Percentiles rank a stretch among this genome's conserved stretches.
Evolutionary conservation across 2,797 vertebrate genomes (phyloP).

Genomic region (Ptychadena robeensis): DNA sequence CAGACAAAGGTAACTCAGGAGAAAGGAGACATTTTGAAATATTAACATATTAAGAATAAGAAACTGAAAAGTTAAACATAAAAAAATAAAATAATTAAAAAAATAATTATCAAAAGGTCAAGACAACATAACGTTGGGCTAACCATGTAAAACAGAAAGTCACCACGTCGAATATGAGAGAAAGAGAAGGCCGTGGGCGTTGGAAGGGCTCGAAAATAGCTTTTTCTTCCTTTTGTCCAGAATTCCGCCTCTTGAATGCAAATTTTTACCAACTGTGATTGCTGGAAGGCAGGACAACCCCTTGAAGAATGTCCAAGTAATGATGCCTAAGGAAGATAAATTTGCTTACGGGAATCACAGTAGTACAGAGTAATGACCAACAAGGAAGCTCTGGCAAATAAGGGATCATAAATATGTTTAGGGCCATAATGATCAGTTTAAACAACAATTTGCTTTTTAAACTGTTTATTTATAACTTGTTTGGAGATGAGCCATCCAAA

Average conservation of each 20-base stretch:
- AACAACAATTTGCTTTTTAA: constrained; percentile 60
- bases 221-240: not conserved
- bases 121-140: no score
- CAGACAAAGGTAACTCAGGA: no score
- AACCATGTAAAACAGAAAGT: no score
- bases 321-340: constrained; percentile 54
- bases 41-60: no score
- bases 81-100: no score
- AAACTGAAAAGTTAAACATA: no score
- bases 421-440: constrained; percentile 54
- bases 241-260: not conserved
- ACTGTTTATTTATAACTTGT: constrained; percentile 55
- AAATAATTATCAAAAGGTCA: no score
- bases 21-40: no score
- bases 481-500: constrained; percentile 52
- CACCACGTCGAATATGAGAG: no score
- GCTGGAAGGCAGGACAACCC: not conserved
- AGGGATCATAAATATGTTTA: constrained; percentile 56
- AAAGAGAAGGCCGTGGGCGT: no score
- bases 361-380: constrained; percentile 49
- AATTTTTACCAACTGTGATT: constrained; percentile 8
- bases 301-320: constrained; percentile 35
- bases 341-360: constrained; percentile 47
- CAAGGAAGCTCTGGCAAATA: constrained; percentile 48
- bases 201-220: no score